Evolutionary conservation across 2,797 vertebrate species (phyloP), one percentile per base, ranked within the genome.

Genomic region (Hyperoplus lanceolatus): DNA sequence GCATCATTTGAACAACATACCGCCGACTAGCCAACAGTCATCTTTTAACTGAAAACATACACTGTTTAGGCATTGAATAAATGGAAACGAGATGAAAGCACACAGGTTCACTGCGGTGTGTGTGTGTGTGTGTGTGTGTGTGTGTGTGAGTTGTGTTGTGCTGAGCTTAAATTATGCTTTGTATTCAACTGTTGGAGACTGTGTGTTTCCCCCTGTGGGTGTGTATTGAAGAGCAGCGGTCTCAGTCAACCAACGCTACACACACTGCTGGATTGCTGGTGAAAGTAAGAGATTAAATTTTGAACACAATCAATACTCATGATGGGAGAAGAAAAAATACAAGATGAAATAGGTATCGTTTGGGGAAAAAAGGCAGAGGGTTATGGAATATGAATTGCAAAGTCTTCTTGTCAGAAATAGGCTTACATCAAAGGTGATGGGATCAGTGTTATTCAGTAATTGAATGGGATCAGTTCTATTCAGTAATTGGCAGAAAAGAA

Each of bases 271-370:
- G 29, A 29, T 29, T 29, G 48, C 49, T 55, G 65, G 79, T 73
- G 64, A 75, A 83, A 75, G 69, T 62, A 16, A 73, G 36, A 58
- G 51, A 86, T 82, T 59, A 82, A 77, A 83, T 75, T 50, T 75
- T 46, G 21, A 79, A 73, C 53, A 58, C 60, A 83, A 73, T 90
- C 84, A 65, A 84, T 80, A 76, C 60, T 70, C 43, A 70, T 56
- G 43, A 74, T 69, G 70, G 54, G 53, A 77, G 38, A 57, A 66
- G 39, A 65, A 49, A 16, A 61, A 39, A 55, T 6, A 39, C 29
- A 53, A 21, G 8, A 51, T 12, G 57, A 72, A 80, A 79, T 16
- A 50, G 10, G 38, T 61, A 2, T 7, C 6, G 18, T 29, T 50
- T 61, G 53, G 63, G 36, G 42, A 62, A 36, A 66, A 60, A 76